Percentiles rank a stretch among this genome's conserved stretches.
phyloP scores from a whole-genome alignment of 2,113 vertebrate genomes.

The Terrapene triunguis region DNA sequence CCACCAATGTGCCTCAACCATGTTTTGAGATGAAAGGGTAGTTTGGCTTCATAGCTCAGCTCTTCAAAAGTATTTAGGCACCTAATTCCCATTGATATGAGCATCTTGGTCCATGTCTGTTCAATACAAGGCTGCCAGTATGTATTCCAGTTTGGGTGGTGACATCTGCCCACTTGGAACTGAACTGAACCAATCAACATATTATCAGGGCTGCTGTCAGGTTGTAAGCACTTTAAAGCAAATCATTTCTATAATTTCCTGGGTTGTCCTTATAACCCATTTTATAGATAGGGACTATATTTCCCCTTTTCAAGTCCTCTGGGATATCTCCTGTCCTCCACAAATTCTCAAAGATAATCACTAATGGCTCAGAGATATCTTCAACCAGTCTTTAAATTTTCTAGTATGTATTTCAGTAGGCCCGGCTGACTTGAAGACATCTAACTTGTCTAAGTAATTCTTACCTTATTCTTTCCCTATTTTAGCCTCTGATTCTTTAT shows the following conservation, averaged over 20 bases:
- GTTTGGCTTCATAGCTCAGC: neutral
- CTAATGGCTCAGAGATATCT: no score
- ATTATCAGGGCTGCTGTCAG: neutral
- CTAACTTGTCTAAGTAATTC: no score
- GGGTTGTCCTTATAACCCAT: no score
- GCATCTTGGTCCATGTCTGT: neutral
- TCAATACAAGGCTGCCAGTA: neutral
- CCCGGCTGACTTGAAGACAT: no score
- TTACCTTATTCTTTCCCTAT: no score
- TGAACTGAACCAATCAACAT: neutral
- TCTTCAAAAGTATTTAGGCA: neutral
- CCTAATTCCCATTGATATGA: neutral
- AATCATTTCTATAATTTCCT: neutral
- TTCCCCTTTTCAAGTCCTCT: no score
- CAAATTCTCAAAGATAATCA: no score
- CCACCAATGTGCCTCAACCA: neutral
- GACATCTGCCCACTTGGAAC: constrained; percentile 5
- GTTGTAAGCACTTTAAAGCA: neutral
- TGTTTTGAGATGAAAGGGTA: constrained; percentile 13
- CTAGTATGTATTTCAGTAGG: no score
- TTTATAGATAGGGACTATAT: no score
- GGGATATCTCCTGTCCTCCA: no score
- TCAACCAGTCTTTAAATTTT: no score
- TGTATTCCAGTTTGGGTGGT: constrained; percentile 20
- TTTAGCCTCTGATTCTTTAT: no score